Evolutionary conservation across 2,113 vertebrate genomes (phyloP).

Genomic region (Thamnaconus septentrionalis): DNA sequence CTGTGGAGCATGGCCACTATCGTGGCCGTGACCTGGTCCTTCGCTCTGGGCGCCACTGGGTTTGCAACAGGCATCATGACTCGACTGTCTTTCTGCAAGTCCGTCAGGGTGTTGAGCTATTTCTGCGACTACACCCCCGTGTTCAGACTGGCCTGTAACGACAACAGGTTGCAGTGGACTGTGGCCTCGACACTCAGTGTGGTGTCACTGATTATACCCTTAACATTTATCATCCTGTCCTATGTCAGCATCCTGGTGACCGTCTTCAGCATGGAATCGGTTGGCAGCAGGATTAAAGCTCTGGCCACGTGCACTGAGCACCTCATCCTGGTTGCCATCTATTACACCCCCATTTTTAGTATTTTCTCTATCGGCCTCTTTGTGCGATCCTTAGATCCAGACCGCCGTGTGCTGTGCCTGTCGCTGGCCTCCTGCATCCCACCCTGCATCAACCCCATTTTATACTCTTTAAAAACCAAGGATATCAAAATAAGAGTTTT

Average conservation of each 20-base stretch:
- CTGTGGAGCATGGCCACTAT: conserved; percentile 54
- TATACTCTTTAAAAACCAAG: conserved; percentile 73
- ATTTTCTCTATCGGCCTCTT: conserved; percentile 57
- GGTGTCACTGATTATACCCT: conserved; percentile 13
- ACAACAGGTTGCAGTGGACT: conserved; percentile 58
- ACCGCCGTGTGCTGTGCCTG: conserved; percentile 60
- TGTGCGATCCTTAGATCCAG: conserved; percentile 25
- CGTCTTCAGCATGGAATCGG: conserved; percentile 67
- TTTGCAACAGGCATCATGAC: conserved; percentile 33
- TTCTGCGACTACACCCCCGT: conserved; percentile 74
- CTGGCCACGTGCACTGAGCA: conserved; percentile 70
- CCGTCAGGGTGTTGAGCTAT: conserved; percentile 65
- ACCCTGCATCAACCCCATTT: conserved; percentile 68
- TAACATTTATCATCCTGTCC: conserved; percentile 55
- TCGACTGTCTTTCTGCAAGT: conserved; percentile 68
- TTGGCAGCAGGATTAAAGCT: conserved; percentile 54
- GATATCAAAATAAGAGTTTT: conserved; percentile 52
- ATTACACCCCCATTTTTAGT: conserved; percentile 55
- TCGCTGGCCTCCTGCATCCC: conserved; percentile 67
- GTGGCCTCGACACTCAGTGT: not conserved
- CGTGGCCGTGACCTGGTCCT: conserved; percentile 42
- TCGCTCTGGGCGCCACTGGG: not conserved
- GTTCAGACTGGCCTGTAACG: conserved; percentile 68
- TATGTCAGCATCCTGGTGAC: conserved; percentile 62
- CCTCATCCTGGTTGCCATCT: conserved; percentile 66